Evolutionary conservation across 37 sponge, comb jelly and placozoan genomes (phyloP), one percentile per base, ranked within the genome.

Genomic region (Axinella damicornis): DNA sequence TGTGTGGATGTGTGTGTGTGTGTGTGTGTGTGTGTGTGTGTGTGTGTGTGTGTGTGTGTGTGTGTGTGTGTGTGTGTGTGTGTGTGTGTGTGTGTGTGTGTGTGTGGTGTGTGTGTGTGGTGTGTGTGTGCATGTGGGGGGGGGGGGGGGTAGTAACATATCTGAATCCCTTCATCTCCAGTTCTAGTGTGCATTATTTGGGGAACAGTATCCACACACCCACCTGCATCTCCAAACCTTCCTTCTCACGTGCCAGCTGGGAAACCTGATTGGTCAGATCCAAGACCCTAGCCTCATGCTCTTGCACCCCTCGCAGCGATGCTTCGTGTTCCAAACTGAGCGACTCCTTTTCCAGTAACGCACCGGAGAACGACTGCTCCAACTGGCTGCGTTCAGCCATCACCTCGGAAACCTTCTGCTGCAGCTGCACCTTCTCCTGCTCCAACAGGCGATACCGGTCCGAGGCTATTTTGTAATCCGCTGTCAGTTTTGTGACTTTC

Each of bases 251-350:
- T 12, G 69, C 79, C 57, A 68, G 25, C 32, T 62, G 66, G 0
- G 78, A 78, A 57, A 82, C 20, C 55, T 89, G 89, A 13, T 58
- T 62, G 13, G 83, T 82, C 62, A 89, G 55, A n/a, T 76, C 83
- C 54, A 89, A 25, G 15, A 77, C 73, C 18, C 73, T 61, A 1
- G 37, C 22, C 61, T 89, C 89, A 21, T 77, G 72, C 63, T 62
- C 77, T 65, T 89, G 89, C 0, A 70, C 37, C 4, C 68, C 59
- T 19, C 64, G 36, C n/a, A 70, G 63, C 4, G 53, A 59, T 21
- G 57, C 46, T 35, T 82, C 46, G 65, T 69, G 70, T 46, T 89
- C 89, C 12, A 21, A 9, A n/a, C 15, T 15, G 25, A 83, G 54
- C 1, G 89, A 18, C 20, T 89, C 89, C 41, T 34, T 76, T 65